Base-by-base conservation (phyloP, 2,888 invertebrate species). In the Erpobdella octoculata region DNA sequence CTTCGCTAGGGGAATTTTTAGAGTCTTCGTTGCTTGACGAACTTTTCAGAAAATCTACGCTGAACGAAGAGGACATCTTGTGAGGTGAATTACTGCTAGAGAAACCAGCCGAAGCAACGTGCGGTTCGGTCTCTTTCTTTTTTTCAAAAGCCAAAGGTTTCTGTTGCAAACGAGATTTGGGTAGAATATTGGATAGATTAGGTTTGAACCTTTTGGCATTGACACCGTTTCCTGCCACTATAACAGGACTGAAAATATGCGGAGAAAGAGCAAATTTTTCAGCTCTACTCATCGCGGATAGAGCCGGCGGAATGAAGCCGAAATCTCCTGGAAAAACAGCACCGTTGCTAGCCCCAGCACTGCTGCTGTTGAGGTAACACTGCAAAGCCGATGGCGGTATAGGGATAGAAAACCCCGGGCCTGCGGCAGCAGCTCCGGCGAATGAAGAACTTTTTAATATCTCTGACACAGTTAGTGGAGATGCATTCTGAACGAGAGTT, bases 41-140 rank as follows among this genome's bases (percentile, higher is more conserved):
- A 12, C 62, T 33, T 62, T 31, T 62, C n/a, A 62, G 62, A 62
- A 62, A 62, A 21, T 62, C 62, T 9, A 62, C 62, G 21, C 31
- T 28, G 31, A 62, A 62, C 25, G 62, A 33, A 6, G 62, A 35
- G 5, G 35, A 33, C 4, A 62, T n/a, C 33, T 62, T 62, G 2
- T 31, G 31, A 9, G 62, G 33, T 9, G 62, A 9, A 33, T 62
- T 18, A 15, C 3, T 62, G 62, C 5, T 62, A 18, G 62, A 33
- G n/a, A n/a, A n/a, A n/a, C n/a, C n/a, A n/a, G n/a, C n/a, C n/a
- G n/a, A n/a, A n/a, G n/a, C n/a, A n/a, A n/a, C n/a, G 2, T 33
- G 33, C 2, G 35, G 8, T 6, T 28, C n/a, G 62, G n/a, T 28
- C 1, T 62, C 33, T 35, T 62, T 21, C 53, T 53, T 53, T 28